Evolutionary conservation across 2,113 vertebrate genomes (phyloP).

Genomic region (Eubucco bourcierii): DNA sequence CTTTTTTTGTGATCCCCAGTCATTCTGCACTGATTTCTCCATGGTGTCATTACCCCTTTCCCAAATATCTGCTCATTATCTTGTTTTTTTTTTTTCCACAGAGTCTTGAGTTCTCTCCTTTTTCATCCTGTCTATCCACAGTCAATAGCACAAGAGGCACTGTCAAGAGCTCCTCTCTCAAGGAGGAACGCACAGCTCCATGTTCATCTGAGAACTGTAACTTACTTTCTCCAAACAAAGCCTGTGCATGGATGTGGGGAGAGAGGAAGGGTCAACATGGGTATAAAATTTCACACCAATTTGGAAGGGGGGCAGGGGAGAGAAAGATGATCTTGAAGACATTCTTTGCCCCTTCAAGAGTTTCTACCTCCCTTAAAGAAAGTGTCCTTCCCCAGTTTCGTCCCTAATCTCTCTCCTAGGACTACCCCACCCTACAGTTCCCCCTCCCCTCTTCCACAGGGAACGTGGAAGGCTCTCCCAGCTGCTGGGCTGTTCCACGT

Average conservation of each 20-base stretch:
- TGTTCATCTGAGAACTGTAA: rapidly evolving
- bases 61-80: background rate
- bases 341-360: background rate
- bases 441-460: background rate
- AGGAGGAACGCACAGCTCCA: background rate
- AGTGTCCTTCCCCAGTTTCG: background rate
- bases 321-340: background rate
- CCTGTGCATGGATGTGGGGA: rapidly evolving
- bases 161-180: background rate
- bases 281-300: background rate
- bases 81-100: rapidly evolving
- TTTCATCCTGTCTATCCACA: background rate
- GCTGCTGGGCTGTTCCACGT: conserved; percentile 36
- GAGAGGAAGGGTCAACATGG: background rate
- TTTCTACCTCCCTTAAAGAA: background rate
- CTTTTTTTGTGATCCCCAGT: background rate
- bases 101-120: background rate
- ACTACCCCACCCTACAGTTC: background rate
- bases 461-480: conserved; percentile 34
- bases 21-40: background rate
- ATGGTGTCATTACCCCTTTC: background rate
- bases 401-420: background rate
- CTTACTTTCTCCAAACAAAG: background rate
- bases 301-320: background rate
- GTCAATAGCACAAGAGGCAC: background rate